Evolutionary conservation across 2,888 invertebrate species (phyloP).

Genomic region (Microchrysa polita): DNA sequence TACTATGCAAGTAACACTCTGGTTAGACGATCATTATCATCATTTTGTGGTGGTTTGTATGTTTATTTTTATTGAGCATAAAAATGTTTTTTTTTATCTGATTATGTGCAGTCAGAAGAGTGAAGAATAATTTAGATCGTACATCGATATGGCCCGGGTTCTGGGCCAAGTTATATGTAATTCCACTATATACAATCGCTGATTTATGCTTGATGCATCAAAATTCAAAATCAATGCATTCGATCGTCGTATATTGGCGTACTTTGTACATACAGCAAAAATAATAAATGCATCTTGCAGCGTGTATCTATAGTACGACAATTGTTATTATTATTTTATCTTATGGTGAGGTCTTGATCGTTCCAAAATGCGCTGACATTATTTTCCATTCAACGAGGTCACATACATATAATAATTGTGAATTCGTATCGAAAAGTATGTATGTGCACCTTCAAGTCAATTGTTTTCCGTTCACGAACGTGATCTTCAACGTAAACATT

Average conservation of each 20-base stretch:
- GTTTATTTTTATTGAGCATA: conserved; percentile 22
- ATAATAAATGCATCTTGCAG: too few relatives aligned
- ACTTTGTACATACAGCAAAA: too few relatives aligned
- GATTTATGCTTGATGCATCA: too few relatives aligned
- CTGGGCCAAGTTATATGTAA: too few relatives aligned
- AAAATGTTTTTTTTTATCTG: not conserved
- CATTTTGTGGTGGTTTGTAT: conserved; percentile 11
- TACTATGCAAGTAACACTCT: not conserved
- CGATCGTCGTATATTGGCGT: too few relatives aligned
- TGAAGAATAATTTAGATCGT: too few relatives aligned
- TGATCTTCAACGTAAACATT: conserved; percentile 31
- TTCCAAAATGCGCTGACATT: conserved; percentile 18
- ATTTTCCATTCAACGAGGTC: conserved; percentile 27
- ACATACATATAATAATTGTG: too few relatives aligned
- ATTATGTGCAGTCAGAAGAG: too few relatives aligned
- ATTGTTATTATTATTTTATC: not conserved
- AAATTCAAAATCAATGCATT: too few relatives aligned
- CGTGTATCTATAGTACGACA: too few relatives aligned
- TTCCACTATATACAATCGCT: too few relatives aligned
- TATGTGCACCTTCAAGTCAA: conserved; percentile 40
- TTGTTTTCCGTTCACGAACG: conserved; percentile 39
- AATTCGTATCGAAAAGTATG: conserved; percentile 28
- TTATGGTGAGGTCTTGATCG: conserved; percentile 23
- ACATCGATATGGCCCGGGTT: too few relatives aligned
- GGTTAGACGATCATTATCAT: conserved; percentile 5